Base-by-base conservation (phyloP, 2,888 invertebrate species). In the Penaeus monodon region DNA sequence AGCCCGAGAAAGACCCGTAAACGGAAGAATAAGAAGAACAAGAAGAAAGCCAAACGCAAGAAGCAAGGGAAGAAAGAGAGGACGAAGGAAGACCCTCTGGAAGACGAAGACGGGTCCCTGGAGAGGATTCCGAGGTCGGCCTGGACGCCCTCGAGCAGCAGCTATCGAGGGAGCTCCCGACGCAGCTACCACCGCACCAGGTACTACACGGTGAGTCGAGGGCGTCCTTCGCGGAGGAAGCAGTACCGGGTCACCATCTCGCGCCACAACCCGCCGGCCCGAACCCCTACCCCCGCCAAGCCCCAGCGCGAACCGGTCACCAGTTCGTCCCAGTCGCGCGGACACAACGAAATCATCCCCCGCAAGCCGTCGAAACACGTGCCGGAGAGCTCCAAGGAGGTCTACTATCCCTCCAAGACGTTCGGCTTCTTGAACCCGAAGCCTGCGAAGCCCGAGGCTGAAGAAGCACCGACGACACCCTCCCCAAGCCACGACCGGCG, bases 271-370 rank as follows among this genome's bases (percentile, higher is more conserved):
- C 49, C 57, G 4, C 76, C 17, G 20, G 49, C 24, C 6, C n/a
- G 12, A 4, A 2, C 38, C n/a, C 10, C n/a, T 2, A 22, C 44
- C 17, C 49, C 57, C 20, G 49, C 22, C 27, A 44, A 20, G n/a
- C 33, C 76, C n/a, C 44, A 76, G 22, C n/a, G 38, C 14, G 38
- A 33, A 6, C 76, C n/a, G 29, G 38, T 14, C 14, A 27, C 76
- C 38, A 29, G 33, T n/a, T 24, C 33, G 24, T 6, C 76, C 44
- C 76, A 14, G 14, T 49, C 38, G 14, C 76, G 82, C 27, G 78
- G 68, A 20, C 86, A 64, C 20, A 86, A 86, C 17, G 83, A 82
- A 82, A 86, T 86, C 27, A 78, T 86, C n/a, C 82, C 86, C 27
- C 49, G 66, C 17, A 86, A 86, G 44, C 86, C 79, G 3, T 22